Conservation (phyloP, 35 echinoderm and acorn worm species). For the Holothuria glaberrima region DNA sequence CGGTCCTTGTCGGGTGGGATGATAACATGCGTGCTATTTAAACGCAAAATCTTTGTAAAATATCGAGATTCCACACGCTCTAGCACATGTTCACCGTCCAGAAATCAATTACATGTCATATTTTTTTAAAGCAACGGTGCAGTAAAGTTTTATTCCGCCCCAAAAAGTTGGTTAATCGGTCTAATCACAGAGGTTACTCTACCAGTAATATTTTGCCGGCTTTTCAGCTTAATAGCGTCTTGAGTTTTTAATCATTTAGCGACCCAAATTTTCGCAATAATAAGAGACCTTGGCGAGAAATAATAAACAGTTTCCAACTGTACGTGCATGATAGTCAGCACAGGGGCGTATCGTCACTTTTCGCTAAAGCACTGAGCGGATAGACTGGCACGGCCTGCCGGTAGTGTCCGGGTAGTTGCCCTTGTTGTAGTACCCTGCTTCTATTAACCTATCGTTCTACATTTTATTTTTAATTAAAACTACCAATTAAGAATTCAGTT, state of each 20-base stretch:
- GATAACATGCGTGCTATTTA: constrained; percentile 31
- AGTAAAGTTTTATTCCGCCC: constrained; percentile 60
- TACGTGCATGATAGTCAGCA: constrained; percentile 19
- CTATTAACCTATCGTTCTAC: too few species aligned
- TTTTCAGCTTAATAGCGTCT: constrained; percentile 24
- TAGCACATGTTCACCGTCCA: constrained; percentile 51
- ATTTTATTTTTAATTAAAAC: too few species aligned
- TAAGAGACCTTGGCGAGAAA: constrained; percentile 26
- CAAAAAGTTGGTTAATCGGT: constrained; percentile 42
- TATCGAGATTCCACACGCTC: constrained; percentile 47
- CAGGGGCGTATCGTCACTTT: neutral
- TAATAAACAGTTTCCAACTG: constrained; percentile 38
- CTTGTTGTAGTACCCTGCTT: too few species aligned
- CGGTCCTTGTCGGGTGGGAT: neutral
- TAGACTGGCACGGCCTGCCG: neutral
- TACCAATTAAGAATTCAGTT: too few species aligned
- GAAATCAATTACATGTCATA: constrained; percentile 63
- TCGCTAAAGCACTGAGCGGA: neutral
- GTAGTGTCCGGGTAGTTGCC: constrained; percentile 6
- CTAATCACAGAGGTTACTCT: constrained; percentile 17
- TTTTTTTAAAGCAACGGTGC: constrained; percentile 64
- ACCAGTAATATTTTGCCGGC: neutral
- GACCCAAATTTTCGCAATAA: neutral
- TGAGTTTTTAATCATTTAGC: constrained; percentile 32
- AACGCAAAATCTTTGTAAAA: constrained; percentile 58